phyloP scores from a whole-genome alignment of 1,140 invertebrate genomes.

The Telenomus remus region DNA sequence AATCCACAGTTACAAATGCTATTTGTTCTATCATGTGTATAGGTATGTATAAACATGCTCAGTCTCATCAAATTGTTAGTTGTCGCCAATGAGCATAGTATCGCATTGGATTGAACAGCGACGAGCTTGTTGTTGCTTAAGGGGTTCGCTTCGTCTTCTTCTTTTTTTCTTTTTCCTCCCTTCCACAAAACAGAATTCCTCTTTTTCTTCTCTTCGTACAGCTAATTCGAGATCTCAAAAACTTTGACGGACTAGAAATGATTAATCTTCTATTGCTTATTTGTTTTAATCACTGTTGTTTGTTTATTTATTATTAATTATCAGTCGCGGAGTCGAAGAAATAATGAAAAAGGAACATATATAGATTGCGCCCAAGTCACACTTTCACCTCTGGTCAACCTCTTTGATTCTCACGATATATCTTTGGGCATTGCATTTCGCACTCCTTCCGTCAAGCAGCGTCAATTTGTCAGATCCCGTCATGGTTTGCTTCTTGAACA shows the following conservation, averaged over 20 bases:
- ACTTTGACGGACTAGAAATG: constrained; percentile 32
- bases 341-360: constrained; percentile 44
- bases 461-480: not conserved
- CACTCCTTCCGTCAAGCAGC: not conserved
- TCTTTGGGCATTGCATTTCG: constrained; percentile 24
- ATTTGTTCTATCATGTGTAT: constrained; percentile 29
- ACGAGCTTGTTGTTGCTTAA: too few relatives aligned
- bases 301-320: constrained; percentile 1
- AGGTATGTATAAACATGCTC: constrained; percentile 40
- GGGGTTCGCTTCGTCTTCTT: not conserved
- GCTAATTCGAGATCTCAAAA: constrained; percentile 27
- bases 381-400: constrained; percentile 30
- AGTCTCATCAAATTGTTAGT: constrained; percentile 48
- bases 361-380: constrained; percentile 13
- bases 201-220: not conserved
- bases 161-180: too few relatives aligned
- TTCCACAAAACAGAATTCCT: not conserved
- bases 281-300: too few relatives aligned
- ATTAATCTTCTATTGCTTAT: constrained; percentile 1
- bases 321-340: constrained; percentile 14
- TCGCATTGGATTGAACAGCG: not conserved
- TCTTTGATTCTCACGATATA: constrained; percentile 16
- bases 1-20: constrained; percentile 26
- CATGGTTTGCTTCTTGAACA: too few relatives aligned
- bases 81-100: constrained; percentile 44